Evolutionary conservation across 2,113 vertebrate species (phyloP).

Genomic region (Acinonyx jubatus): DNA sequence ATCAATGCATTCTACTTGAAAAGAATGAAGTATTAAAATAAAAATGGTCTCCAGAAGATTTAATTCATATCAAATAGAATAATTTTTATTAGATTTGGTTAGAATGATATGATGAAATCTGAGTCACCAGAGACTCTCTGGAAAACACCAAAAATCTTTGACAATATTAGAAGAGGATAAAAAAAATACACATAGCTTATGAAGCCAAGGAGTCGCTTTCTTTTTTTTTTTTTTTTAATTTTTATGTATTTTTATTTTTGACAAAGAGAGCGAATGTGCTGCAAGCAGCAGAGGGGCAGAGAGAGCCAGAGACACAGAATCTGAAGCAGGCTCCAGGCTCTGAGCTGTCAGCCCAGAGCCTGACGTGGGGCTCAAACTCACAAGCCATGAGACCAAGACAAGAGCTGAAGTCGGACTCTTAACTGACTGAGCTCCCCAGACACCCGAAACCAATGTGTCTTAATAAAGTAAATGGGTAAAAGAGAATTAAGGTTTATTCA

Average conservation of each 20-base stretch:
- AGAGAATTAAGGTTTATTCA: constrained; percentile 17
- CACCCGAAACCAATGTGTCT: background rate
- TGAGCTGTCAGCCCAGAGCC: too few relatives aligned
- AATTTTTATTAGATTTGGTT: background rate
- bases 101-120: constrained; percentile 31
- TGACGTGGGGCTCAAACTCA: too few relatives aligned
- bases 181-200: background rate
- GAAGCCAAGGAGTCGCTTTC: background rate
- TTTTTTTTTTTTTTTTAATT: background rate
- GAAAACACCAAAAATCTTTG: constrained; percentile 13
- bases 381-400: too few relatives aligned
- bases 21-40: background rate
- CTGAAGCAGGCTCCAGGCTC: too few relatives aligned
- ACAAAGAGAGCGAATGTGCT: background rate
- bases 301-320: too few relatives aligned
- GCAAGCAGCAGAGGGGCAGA: too few relatives aligned
- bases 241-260: background rate
- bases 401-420: background rate
- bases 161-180: constrained; percentile 3
- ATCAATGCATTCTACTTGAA: background rate
- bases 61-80: background rate
- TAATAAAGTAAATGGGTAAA: constrained; percentile 2
- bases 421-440: background rate
- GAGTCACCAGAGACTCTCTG: background rate
- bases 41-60: background rate